phyloP scores from a whole-genome alignment of 2,888 invertebrate species.

The Daptonema setosum region DNA sequence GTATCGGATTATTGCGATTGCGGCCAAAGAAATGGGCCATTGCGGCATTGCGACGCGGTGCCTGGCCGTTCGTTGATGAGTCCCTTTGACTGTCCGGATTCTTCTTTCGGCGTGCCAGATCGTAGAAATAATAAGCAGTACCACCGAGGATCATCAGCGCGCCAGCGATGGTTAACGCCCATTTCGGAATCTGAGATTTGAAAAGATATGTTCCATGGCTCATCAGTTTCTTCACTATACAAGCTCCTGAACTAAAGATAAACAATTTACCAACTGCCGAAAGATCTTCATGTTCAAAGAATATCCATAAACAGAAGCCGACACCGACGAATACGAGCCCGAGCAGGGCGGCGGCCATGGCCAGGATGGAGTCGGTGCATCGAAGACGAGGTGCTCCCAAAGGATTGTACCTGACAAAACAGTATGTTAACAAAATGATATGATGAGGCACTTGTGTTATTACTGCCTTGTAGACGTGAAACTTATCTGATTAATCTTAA shows the following conservation, averaged over 20 bases:
- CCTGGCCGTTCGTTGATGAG: too few relatives aligned
- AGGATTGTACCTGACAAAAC: background rate
- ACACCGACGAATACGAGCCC: background rate
- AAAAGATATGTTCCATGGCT: background rate
- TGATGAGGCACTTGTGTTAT: too few relatives aligned
- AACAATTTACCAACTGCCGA: background rate
- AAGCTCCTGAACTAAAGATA: too few relatives aligned
- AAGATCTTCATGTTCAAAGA: background rate
- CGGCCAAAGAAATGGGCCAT: too few relatives aligned
- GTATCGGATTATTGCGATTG: too few relatives aligned
- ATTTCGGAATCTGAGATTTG: background rate
- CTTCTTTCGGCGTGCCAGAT: background rate
- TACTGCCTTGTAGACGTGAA: too few relatives aligned
- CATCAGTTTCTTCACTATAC: too few relatives aligned
- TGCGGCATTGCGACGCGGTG: too few relatives aligned
- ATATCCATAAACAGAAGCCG: background rate
- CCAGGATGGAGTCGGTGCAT: slow-evolving; percentile 18
- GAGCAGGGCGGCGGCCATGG: slow-evolving; percentile 8
- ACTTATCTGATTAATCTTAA: too few relatives aligned
- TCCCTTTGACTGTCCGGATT: too few relatives aligned
- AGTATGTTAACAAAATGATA: too few relatives aligned
- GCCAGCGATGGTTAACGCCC: background rate
- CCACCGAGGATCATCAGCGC: background rate
- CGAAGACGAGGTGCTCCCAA: slow-evolving; percentile 10
- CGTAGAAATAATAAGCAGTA: background rate